A percentile compares a stretch with the other conserved stretches of the same genome.
Evolutionary conservation across 30 jellyfish, hydroid and myxozoan species (phyloP).

Genomic region (Aurelia coerulea): DNA sequence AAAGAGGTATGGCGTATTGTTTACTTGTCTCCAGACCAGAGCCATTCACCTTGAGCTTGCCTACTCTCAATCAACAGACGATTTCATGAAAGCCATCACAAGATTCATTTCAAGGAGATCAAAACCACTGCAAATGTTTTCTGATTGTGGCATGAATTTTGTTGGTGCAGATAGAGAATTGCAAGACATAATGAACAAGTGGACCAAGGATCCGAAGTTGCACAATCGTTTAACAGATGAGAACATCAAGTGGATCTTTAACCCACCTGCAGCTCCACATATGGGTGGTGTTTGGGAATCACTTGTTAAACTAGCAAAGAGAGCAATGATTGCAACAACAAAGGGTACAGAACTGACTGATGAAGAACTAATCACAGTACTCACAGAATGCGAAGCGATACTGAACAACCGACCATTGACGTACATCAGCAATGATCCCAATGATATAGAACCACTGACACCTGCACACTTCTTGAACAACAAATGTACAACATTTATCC

Average conservation of each 20-base stretch:
- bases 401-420: slow-evolving; percentile 42
- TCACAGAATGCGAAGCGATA: slow-evolving; percentile 28
- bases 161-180: slow-evolving; percentile 2
- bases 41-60: slow-evolving; percentile 48
- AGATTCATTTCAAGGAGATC: slow-evolving; percentile 35
- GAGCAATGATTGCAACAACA: slow-evolving; percentile 24
- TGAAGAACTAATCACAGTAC: slow-evolving; percentile 37
- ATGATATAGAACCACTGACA: slow-evolving; percentile 39
- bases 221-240: slow-evolving; percentile 18
- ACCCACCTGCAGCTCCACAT: slow-evolving; percentile 61
- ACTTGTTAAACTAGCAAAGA: slow-evolving; percentile 35
- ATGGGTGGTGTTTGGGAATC: slow-evolving; percentile 55
- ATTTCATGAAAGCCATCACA: slow-evolving; percentile 25
- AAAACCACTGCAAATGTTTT: slow-evolving; percentile 25
- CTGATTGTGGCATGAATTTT: slow-evolving; percentile 34
- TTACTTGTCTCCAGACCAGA: slow-evolving; percentile 50
- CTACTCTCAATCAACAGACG: slow-evolving; percentile 36
- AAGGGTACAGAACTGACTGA: slow-evolving; percentile 29
- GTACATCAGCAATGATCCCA: slow-evolving; percentile 28
- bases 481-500: slow-evolving; percentile 11
- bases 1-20: slow-evolving; percentile 44
- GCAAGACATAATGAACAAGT: slow-evolving; percentile 5
- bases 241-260: slow-evolving; percentile 42
- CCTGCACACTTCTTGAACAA: slow-evolving; percentile 23
- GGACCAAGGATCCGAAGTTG: slow-evolving; percentile 23